Evolutionary conservation across 2,888 invertebrate species (phyloP), one percentile per base, ranked within the genome.

Genomic region (Oeneis ivallda): DNA sequence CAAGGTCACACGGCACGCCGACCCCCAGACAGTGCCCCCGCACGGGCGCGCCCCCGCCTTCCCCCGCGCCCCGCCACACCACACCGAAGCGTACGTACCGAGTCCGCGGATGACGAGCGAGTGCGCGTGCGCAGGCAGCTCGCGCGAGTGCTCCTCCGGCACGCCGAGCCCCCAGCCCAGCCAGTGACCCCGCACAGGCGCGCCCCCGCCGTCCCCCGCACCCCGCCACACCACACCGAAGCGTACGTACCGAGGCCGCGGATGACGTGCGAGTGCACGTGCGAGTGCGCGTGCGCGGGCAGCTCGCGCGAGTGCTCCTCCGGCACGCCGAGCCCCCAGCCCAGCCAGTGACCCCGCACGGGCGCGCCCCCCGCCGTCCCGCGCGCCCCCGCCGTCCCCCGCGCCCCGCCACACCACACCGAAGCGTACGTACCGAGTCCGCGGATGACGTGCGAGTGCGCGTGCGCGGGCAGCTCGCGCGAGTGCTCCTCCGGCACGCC

Each of bases 281-380:
- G n/a, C n/a, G n/a, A n/a, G n/a, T n/a, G n/a, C 70, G 95, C 94
- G 68, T 96, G 96, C 64, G 97, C 96, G 76, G 97, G 97, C 61
- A 99, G 92, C 65, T 95, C 93, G 62, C 95, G 93, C 10, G 95
- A 94, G 78, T 95, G 96, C 67, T 95, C 96, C 84, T 99, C 99
- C 0, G 99, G 98, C 75, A 98, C 95, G 41, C 98, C 98, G 72
- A 97, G 96, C 43, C 99, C 99, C 97, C 99, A 99, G 62, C 98
- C 97, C 70, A 99, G 93, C 72, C 95, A 95, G 87, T 98, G 99
- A 65, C 97, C 98, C 39, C 98, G 94, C 66, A 98, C 97, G 32
- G 97, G 34, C 96, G 96, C 62, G 93, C 64, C 69, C n/a, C 34
- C 47, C 68, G 87, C 97, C 47, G 96, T 96, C 71, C 93, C 75